phyloP scores from a whole-genome alignment of 92 coral and sea anemone genomes.

The Paragorgia papillata region DNA sequence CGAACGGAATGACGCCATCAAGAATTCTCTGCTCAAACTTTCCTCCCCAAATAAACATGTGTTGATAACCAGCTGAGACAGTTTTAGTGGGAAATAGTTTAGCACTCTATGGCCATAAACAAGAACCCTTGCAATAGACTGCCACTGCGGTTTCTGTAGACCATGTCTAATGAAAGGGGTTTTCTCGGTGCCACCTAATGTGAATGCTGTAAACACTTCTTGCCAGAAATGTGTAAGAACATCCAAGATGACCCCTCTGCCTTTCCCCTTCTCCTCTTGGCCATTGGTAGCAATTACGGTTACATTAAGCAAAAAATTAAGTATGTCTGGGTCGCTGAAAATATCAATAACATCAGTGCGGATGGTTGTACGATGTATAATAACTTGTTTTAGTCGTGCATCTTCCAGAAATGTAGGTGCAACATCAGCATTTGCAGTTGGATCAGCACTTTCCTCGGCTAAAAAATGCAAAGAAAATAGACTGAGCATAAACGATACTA shows the following conservation, averaged over 20 bases:
- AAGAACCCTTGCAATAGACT: slow-evolving; percentile 15
- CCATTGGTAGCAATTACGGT: slow-evolving; percentile 40
- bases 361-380: background rate
- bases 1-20: slow-evolving; percentile 8
- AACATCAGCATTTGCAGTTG: too few relatives aligned
- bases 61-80: too few relatives aligned
- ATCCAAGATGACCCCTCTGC: slow-evolving; percentile 30
- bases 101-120: slow-evolving; percentile 23
- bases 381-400: slow-evolving; percentile 26
- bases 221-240: too few relatives aligned
- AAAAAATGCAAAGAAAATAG: too few relatives aligned
- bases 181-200: too few relatives aligned
- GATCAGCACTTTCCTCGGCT: too few relatives aligned
- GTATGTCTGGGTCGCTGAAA: slow-evolving; percentile 2
- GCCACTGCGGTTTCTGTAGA: slow-evolving; percentile 36
- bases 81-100: slow-evolving; percentile 34
- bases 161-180: slow-evolving; percentile 36
- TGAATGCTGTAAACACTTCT: too few relatives aligned
- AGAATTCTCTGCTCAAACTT: background rate
- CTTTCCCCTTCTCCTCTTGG: slow-evolving; percentile 38
- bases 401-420: too few relatives aligned
- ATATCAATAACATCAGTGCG: slow-evolving; percentile 5
- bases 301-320: slow-evolving; percentile 18
- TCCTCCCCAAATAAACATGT: slow-evolving; percentile 43
- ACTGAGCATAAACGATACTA: too few relatives aligned